Evolutionary conservation across 2,797 vertebrate genomes (phyloP).

Genomic region (Threskiornis aethiopicus): DNA sequence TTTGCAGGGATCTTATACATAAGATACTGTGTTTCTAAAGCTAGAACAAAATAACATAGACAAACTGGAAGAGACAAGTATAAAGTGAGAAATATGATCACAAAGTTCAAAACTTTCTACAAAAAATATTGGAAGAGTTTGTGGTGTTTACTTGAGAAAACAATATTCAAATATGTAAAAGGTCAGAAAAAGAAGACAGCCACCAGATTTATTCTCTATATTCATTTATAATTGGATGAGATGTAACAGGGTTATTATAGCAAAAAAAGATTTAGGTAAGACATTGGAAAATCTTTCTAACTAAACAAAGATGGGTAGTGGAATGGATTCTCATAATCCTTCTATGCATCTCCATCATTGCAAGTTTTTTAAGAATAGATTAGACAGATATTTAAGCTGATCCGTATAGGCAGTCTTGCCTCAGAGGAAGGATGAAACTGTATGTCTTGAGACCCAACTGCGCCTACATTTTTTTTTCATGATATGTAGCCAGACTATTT

Average conservation of each 20-base stretch:
- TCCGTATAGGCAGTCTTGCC: neutral
- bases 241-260: neutral
- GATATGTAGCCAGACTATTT: neutral
- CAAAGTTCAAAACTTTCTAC: neutral
- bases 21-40: neutral
- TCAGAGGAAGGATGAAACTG: conserved; percentile 8
- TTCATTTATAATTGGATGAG: neutral
- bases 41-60: neutral
- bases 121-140: neutral
- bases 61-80: neutral
- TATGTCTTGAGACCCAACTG: neutral
- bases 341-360: neutral
- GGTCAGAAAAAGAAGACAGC: neutral
- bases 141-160: neutral
- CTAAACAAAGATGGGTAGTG: neutral
- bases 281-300: neutral
- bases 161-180: neutral
- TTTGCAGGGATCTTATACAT: neutral
- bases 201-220: neutral
- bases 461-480: neutral
- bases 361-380: neutral
- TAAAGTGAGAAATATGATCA: neutral
- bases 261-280: neutral
- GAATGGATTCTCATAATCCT: neutral
- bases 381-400: neutral